Conservation (phyloP, 2,888 invertebrate species). For the Euzophera pinguis region DNA sequence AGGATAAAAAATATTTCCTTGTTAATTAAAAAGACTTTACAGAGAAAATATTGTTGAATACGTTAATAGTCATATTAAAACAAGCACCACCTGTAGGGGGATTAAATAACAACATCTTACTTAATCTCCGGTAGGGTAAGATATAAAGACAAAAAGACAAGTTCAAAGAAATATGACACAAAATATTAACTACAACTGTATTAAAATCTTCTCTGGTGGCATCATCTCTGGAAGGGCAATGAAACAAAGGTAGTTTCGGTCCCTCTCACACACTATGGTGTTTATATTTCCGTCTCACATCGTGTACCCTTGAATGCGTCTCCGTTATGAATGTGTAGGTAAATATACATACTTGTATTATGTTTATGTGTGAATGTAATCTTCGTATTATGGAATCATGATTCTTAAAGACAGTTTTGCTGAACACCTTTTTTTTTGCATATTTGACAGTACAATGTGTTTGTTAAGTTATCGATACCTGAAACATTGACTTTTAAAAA, state of each 20-base stretch:
- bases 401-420: constrained; percentile 21
- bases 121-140: background rate
- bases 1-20: too few relatives aligned
- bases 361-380: constrained; percentile 38
- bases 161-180: constrained; percentile 25
- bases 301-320: constrained; percentile 67
- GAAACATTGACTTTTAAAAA: background rate
- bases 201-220: constrained; percentile 63
- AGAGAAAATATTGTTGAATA: too few relatives aligned
- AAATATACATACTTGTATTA: constrained; percentile 40
- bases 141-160: background rate
- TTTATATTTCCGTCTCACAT: constrained; percentile 55
- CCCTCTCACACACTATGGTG: constrained; percentile 42
- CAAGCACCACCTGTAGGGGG: too few relatives aligned
- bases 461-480: background rate
- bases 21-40: too few relatives aligned
- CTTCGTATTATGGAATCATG: constrained; percentile 39
- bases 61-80: too few relatives aligned
- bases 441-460: background rate
- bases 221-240: constrained; percentile 67
- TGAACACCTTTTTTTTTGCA: background rate
- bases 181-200: constrained; percentile 68
- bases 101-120: background rate
- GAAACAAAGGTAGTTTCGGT: constrained; percentile 65
- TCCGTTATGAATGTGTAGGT: constrained; percentile 57